These are phyloP conservation scores for Sympetrum striolatum DNA, from an alignment of 2,888 invertebrate genomes.

Conservation along the genomic window DNA sequence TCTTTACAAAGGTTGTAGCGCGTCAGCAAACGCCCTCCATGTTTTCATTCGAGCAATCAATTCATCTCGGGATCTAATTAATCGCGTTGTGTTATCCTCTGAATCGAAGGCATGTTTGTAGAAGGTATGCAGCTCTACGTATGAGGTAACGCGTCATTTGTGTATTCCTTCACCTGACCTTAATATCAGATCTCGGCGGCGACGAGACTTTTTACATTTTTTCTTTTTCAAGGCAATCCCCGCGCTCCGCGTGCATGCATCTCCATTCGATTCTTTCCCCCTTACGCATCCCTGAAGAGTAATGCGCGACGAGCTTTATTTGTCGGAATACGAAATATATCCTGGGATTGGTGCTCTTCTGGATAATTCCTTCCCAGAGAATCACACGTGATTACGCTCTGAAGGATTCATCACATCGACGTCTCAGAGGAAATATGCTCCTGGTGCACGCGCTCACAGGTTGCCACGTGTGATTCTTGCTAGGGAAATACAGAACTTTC, in stretches of 20 bases:
- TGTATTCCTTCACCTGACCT: background rate
- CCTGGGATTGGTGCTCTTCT: background rate
- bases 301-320: background rate
- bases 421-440: background rate
- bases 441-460: background rate
- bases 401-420: background rate
- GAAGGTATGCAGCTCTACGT: background rate
- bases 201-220: no score
- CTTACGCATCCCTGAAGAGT: background rate
- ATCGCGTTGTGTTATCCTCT: background rate
- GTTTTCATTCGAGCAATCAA: background rate
- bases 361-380: background rate
- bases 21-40: no score
- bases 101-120: background rate
- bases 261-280: background rate
- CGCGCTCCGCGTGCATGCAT: background rate
- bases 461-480: background rate
- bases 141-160: background rate
- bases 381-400: background rate
- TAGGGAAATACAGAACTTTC: background rate
- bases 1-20: no score
- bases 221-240: background rate
- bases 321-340: background rate
- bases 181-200: background rate
- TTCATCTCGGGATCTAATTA: background rate